phyloP scores from a whole-genome alignment of 2,113 vertebrate species.

The Macrotus californicus region DNA sequence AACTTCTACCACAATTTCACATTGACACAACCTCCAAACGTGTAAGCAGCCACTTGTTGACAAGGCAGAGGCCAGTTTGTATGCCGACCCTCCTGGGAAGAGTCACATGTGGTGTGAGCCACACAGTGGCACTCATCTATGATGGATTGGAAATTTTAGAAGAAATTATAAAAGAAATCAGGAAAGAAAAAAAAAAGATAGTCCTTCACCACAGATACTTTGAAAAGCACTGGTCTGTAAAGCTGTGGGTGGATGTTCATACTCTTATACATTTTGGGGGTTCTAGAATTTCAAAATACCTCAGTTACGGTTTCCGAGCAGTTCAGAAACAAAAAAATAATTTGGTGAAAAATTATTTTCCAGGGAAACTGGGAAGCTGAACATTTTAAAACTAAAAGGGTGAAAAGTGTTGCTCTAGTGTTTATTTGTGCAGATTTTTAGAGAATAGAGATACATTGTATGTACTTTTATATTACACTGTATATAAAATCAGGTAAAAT shows the following conservation, averaged over 20 bases:
- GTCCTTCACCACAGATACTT: not conserved
- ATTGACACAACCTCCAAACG: not conserved
- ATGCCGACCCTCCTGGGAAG: not conserved
- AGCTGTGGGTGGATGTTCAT: not conserved
- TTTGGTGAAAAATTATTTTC: not conserved
- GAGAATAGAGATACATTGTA: not conserved
- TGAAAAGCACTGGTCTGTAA: not conserved
- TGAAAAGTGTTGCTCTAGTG: not conserved
- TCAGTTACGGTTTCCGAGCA: not conserved
- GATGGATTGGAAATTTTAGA: not conserved
- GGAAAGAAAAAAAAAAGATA: not conserved
- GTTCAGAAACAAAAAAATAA: conserved; percentile 4
- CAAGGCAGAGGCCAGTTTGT: not conserved
- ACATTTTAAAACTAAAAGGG: not conserved
- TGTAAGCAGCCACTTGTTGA: not conserved
- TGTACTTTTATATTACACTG: not conserved
- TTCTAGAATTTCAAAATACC: not conserved
- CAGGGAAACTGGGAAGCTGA: not conserved
- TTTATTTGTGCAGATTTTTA: not conserved
- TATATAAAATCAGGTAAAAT: not conserved
- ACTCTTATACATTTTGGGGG: not conserved
- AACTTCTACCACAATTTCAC: not conserved
- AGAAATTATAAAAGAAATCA: not conserved
- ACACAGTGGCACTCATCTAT: not conserved
- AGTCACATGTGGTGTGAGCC: not conserved